Evolutionary conservation across 2,797 vertebrate genomes (phyloP), one percentile per base, ranked within the genome.

Genomic region (Dendrocincla tyrannina): DNA sequence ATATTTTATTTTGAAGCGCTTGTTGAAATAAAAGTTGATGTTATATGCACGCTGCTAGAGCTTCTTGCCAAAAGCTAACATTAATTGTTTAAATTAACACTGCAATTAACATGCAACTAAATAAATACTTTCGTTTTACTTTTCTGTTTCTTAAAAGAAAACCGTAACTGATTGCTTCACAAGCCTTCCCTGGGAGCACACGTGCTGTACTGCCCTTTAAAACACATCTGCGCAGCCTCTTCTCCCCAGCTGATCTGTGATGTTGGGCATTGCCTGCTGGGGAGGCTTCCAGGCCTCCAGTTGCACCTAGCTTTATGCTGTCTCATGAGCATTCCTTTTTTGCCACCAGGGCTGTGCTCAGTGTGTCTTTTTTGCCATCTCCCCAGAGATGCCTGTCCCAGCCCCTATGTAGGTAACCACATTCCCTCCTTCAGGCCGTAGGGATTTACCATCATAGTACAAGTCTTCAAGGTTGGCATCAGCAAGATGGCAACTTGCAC

Each of bases 41-140:
- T 72, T 91, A 95, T 91, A 89, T 72, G 64, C 9, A 17, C 44
- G 20, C 39, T 0, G 0, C 52, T 87, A 33, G 44, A 74, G 33
- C 58, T 93, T 64, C 78, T 88, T 90, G 86, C 88, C 85, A 82
- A 91, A 95, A 95, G 81, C 91, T 80, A 95, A 59, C 49, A 50
- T 91, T 89, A 94, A 79, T 93, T 95, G 81, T 92, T 94, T 88
- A 89, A 94, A 95, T 92, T 95, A 95, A 91, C 56, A 67, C 62
- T 59, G 58, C 53, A 85, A 85, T 95, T 93, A 85, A 17, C 70
- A 78, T 2, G 3, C 70, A 87, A 77, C 44, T 64, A 55, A 91
- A 87, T 15, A 68, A 92, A 74, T 35, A 17, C 67, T 81, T 81
- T 28, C 5, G 52, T 55, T 67, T 46, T 62, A 30, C 19, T 76